Conservation (phyloP, 2,797 vertebrate species). For the Oryzias dopingdopingensis region DNA sequence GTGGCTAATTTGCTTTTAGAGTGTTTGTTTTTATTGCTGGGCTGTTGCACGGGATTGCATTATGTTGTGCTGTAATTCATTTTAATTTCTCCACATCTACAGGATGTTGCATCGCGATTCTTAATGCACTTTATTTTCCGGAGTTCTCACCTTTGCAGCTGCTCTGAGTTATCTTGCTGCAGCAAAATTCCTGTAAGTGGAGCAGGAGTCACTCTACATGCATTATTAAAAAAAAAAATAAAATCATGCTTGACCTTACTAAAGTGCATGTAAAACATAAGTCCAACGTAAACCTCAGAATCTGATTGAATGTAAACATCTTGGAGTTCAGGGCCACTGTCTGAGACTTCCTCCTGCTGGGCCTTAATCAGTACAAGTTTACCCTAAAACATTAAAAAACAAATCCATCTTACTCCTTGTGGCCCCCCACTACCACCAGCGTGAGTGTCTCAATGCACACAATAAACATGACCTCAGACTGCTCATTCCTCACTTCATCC, state of each 20-base stretch:
- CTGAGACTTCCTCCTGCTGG: conserved; percentile 58
- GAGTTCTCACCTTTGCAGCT: background rate
- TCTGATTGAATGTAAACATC: conserved; percentile 38
- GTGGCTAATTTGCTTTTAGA: conserved; percentile 10
- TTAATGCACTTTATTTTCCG: conserved; percentile 7
- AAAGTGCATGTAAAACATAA: conserved; percentile 21
- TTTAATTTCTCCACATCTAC: conserved; percentile 25
- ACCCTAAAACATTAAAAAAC: conserved; percentile 13
- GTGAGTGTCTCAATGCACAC: conserved; percentile 28
- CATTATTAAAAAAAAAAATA: conserved; percentile 30
- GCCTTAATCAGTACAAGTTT: conserved; percentile 57
- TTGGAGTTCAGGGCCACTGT: conserved; percentile 30
- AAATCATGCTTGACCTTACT: conserved; percentile 27
- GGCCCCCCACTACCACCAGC: conserved; percentile 15
- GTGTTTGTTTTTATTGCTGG: conserved; percentile 18
- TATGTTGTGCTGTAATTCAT: conserved; percentile 24
- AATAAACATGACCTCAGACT: conserved; percentile 28
- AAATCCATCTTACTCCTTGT: conserved; percentile 18
- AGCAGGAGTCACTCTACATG: conserved; percentile 2
- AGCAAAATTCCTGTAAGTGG: background rate
- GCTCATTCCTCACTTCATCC: conserved; percentile 28
- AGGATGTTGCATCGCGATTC: conserved; percentile 19
- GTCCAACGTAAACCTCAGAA: conserved; percentile 47
- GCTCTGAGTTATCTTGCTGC: background rate
- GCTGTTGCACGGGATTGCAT: conserved; percentile 46